phyloP scores from a whole-genome alignment of 2,113 vertebrate species.

The Serinus canaria region DNA sequence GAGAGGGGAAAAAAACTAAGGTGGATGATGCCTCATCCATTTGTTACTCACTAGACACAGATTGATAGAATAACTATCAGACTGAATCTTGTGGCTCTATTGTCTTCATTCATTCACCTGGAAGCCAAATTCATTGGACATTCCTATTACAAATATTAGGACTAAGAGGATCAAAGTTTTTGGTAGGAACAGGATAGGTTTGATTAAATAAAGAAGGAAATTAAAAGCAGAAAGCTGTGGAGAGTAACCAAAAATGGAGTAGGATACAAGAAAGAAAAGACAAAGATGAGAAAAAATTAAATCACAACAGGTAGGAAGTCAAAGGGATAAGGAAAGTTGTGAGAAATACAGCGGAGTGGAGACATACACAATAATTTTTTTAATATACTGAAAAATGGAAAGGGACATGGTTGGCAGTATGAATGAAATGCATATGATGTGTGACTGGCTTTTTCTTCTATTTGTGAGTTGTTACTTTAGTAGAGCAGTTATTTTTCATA shows the following conservation, averaged over 20 bases:
- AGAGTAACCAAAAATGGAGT: neutral
- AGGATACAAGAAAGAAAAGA: neutral
- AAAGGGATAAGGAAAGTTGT: neutral
- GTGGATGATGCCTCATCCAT: neutral
- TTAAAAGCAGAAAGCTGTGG: neutral
- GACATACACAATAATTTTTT: neutral
- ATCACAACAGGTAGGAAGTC: neutral
- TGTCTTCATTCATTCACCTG: neutral
- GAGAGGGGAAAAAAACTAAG: neutral
- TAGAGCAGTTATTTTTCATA: neutral
- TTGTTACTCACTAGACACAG: neutral
- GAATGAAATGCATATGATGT: neutral
- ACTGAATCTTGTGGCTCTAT: neutral
- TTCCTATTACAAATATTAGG: neutral
- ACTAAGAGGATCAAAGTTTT: neutral
- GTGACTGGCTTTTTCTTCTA: fast-evolving
- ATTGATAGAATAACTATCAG: neutral
- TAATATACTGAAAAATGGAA: neutral
- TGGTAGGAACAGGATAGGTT: neutral
- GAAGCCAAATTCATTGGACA: neutral
- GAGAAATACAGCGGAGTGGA: neutral
- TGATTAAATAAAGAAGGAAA: neutral
- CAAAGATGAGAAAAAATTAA: neutral
- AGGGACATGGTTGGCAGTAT: neutral
- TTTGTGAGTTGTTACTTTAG: neutral